Evolutionary conservation across 2,797 vertebrate species (phyloP).

Genomic region (Kryptolebias ocellatus): DNA sequence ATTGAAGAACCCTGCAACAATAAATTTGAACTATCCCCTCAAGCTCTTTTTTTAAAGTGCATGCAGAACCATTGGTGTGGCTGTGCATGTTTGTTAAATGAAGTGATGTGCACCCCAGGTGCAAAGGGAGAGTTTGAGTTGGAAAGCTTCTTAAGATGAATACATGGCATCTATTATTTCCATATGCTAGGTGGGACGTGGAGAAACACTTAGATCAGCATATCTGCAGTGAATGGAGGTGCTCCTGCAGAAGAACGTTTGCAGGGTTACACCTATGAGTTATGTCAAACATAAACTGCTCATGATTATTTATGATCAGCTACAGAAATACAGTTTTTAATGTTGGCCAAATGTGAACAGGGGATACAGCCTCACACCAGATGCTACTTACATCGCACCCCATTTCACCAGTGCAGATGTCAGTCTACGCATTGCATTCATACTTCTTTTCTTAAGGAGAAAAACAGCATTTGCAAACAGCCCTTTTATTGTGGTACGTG

Average conservation of each 20-base stretch:
- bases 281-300: neutral
- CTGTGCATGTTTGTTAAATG: neutral
- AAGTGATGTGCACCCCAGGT: neutral
- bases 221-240: neutral
- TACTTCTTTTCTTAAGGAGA: neutral
- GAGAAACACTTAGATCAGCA: neutral
- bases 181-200: neutral
- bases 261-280: neutral
- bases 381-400: neutral
- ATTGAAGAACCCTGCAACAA: too few species aligned
- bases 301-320: neutral
- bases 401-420: too few species aligned
- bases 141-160: neutral
- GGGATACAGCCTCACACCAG: neutral
- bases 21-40: too few species aligned
- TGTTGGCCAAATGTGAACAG: neutral
- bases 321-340: constrained; percentile 1
- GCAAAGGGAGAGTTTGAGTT: neutral
- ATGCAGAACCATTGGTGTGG: neutral
- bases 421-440: neutral
- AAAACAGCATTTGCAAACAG: neutral
- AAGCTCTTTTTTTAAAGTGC: too few species aligned
- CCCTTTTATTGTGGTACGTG: constrained; percentile 9
- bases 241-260: neutral
- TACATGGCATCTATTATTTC: neutral